Conservation (phyloP, 1,140 invertebrate genomes). For the Heliothis virescens region DNA sequence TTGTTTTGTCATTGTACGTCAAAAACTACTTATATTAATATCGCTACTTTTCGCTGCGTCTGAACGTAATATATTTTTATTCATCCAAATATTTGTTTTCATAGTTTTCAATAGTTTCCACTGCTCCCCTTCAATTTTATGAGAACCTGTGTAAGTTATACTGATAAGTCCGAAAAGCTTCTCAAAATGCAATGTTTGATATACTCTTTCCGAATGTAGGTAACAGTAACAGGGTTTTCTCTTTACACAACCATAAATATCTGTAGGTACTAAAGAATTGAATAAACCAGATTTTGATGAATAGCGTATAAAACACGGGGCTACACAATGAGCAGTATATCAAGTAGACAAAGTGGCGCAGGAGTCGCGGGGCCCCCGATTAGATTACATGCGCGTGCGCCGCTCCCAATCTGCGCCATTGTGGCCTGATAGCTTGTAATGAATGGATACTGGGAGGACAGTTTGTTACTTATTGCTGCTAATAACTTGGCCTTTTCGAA, state of each 20-base stretch:
- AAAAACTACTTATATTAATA: no score
- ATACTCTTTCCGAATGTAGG: no score
- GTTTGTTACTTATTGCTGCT: background rate
- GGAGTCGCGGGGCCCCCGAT: conserved; percentile 23
- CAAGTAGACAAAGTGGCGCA: conserved; percentile 36
- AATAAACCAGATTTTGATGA: background rate
- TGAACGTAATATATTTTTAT: no score
- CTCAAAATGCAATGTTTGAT: no score
- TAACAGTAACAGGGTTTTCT: background rate
- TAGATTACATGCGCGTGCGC: conserved; percentile 40
- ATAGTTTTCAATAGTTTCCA: no score
- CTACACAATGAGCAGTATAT: conserved; percentile 29
- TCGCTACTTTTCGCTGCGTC: no score
- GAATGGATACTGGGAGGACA: conserved; percentile 19
- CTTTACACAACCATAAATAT: background rate
- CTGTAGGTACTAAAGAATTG: background rate
- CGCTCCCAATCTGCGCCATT: conserved; percentile 36
- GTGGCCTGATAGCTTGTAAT: conserved; percentile 20
- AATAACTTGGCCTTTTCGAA: background rate
- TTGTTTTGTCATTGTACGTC: no score
- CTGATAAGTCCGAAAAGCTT: no score
- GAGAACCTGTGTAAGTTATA: no score
- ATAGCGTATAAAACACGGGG: background rate
- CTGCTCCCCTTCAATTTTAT: no score
- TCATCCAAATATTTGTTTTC: no score